Base-by-base conservation (phyloP, 2,797 vertebrate genomes). In the Peromyscus attwateri region DNA sequence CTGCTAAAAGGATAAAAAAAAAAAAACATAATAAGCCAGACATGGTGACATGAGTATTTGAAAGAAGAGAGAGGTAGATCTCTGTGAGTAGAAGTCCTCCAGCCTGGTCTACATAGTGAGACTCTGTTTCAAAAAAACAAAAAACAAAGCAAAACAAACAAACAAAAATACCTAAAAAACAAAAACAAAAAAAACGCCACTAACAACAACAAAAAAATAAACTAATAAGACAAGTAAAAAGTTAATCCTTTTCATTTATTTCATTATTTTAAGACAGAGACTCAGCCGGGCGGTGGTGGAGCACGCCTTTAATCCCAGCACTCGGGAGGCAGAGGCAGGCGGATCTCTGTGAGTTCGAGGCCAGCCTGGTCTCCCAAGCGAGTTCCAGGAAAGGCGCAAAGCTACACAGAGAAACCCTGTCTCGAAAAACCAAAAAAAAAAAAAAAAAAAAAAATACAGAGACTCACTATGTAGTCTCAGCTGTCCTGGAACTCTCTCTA, bases 1-100 rank as follows among this genome's bases (percentile, higher is more conserved):
- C 31, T 92, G 19, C 81, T 92, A 43, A 73, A 81, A 85, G 21
- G 29, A n/a, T 83, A 19, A 82, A 88, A 85, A 88, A 68, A 88
- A 68, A 91, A 14, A 62, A 89, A 8, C 31, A 76, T 49, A 92
- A 81, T 88, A 92, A 93, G 57, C 25, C 81, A 64, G 57, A 11
- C 25, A 64, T 29, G 25, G 13, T 82, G 57, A 3, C 16, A 62
- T 37, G 16, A 17, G 25, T 27, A 40, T n/a, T 60, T 12, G 10
- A 23, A 60, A 23, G 3, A 82, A 82, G n/a, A 60, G 12, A 27
- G n/a, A 27, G 55, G 13, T 37, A 40, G 3, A 82, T 40, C 55
- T 60, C 80, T 82, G 23, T 40, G 37, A 43, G 16, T 6, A 64
- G n/a, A 76, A 83, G 37, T 60, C 37, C 13, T 60, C 57, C 55